These are phyloP conservation scores for Dermatophagoides farinae DNA, from an alignment of 1,140 invertebrate genomes.

Conservation along the genomic window DNA sequence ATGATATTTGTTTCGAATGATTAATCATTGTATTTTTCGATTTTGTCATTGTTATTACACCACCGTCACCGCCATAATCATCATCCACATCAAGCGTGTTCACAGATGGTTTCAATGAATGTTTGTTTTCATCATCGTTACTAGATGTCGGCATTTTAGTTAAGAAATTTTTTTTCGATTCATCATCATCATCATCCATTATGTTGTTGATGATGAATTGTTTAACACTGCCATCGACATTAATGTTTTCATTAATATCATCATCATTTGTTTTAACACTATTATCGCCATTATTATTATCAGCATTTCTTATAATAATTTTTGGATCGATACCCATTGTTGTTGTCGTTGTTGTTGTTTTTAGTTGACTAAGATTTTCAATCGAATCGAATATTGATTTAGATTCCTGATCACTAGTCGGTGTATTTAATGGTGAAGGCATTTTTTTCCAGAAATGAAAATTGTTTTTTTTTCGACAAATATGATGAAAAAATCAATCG, in stretches of 20 bases:
- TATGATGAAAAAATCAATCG: no score
- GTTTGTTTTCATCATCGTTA: background rate
- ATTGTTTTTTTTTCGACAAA: no score
- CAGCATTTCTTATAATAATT: background rate
- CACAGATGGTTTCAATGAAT: no score
- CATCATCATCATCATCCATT: background rate
- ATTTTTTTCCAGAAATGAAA: background rate
- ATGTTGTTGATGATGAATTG: no score
- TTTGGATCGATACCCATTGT: background rate
- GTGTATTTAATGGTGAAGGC: slow-evolving; percentile 7
- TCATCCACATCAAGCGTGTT: no score
- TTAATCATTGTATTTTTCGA: no score
- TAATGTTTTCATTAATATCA: background rate
- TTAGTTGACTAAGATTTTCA: background rate
- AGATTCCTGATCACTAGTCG: background rate
- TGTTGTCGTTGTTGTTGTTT: background rate
- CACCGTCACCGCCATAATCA: no score
- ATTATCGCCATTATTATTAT: background rate
- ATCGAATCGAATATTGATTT: background rate
- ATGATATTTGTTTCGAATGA: no score
- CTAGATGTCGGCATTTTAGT: background rate
- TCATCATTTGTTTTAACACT: background rate
- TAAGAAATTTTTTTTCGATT: no score
- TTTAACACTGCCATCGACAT: background rate
- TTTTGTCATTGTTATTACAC: no score